Base-by-base conservation (phyloP, 2,797 vertebrate genomes). In the Hyperoplus lanceolatus region DNA sequence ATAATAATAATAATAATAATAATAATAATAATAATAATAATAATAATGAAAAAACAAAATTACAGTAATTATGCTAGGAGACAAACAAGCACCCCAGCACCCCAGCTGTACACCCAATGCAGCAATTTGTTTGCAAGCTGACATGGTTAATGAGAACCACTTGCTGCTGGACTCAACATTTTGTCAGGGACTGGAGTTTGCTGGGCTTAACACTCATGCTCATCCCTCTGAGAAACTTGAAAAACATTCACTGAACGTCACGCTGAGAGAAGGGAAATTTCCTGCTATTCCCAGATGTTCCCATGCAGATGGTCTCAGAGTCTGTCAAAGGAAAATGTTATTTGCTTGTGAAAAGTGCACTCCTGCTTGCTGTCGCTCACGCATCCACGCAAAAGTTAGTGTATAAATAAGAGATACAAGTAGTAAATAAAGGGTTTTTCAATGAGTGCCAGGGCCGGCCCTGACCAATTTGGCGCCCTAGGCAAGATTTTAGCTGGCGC, bases 81-180 rank as follows among this genome's bases (percentile, higher is more conserved):
- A 84, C 80, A 72, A 51, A 80, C 69, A 82, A 63, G 73, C 66
- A 66, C 57, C 55, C 70, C 75, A 76, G 72, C 64, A 88, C 61
- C 92, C 93, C 96, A 96, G 95, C 96, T 97, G 95, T 86, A 92
- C 91, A 93, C 89, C 92, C 77, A 95, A 90, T 86, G 75, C 92
- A 91, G 93, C 94, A 93, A 96, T 97, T 96, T 96, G 96, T 97
- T 96, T 95, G 88, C 89, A 95, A 95, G 94, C 96, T 96, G 96
- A 97, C 96, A 96, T 93, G 93, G 94, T 93, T 96, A 97, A 98
- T 96, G 93, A 95, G 94, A 97, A 97, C 95, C 97, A 96, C 94
- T 97, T 96, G 96, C 92, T 90, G 88, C 91, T 90, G 86, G 92
- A 96, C 95, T 96, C 89, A 75, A 92, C 92, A 93, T 93, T 89